These are phyloP conservation scores for Leistus spinibarbis DNA, from an alignment of 2,888 invertebrate species.

Conservation along the genomic window DNA sequence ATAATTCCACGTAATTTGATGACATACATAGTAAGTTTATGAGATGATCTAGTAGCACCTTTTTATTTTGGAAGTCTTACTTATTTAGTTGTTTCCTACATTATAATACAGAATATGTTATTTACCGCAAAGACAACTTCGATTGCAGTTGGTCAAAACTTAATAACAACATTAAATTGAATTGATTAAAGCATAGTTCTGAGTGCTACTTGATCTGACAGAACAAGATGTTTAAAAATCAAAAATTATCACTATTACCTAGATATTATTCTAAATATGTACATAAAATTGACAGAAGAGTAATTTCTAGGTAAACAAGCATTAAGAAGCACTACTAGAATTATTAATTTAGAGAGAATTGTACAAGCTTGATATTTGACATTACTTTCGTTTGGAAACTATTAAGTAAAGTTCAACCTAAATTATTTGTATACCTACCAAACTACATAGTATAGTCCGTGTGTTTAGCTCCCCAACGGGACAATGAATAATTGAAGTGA, in stretches of 20 bases:
- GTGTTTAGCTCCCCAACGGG: slow-evolving; percentile 9
- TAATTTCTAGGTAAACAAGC: background rate
- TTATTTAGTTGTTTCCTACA: no score
- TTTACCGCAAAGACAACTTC: no score
- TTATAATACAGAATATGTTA: no score
- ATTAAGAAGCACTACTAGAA: background rate
- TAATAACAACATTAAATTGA: no score
- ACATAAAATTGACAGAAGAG: background rate
- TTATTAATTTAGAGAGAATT: background rate
- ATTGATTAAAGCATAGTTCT: no score
- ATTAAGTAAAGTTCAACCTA: background rate
- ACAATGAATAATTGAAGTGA: slow-evolving; percentile 37
- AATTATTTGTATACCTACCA: background rate
- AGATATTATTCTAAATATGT: background rate
- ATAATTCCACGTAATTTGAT: no score
- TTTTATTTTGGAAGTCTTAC: no score
- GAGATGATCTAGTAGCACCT: no score
- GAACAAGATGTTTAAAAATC: background rate
- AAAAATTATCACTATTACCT: no score
- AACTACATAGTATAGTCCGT: background rate
- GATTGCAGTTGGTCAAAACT: no score
- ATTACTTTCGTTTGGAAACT: background rate
- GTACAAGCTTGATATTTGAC: background rate
- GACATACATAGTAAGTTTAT: no score
- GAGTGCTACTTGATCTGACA: no score